Evolutionary conservation across 2,888 invertebrate genomes (phyloP).

Genomic region (Hemicrepidius hirtus): DNA sequence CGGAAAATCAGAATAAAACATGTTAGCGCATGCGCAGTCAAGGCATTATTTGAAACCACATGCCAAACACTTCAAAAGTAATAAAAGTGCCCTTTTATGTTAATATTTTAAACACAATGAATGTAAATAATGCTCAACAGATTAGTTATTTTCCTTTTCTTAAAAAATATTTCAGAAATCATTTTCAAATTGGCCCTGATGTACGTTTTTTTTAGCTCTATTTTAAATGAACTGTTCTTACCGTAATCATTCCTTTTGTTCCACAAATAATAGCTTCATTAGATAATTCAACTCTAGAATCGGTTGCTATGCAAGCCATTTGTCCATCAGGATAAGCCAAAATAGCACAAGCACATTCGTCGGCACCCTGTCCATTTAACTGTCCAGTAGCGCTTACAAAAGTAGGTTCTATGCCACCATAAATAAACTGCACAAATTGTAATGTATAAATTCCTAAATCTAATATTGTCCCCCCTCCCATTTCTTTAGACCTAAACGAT

Average conservation of each 20-base stretch:
- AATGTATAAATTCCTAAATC: constrained; percentile 86
- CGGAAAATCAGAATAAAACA: no score
- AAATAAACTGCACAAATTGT: constrained; percentile 83
- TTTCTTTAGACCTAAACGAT: constrained; percentile 64
- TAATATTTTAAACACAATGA: no score
- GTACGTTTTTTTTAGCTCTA: no score
- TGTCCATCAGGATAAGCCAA: constrained; percentile 79
- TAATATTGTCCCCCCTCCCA: constrained; percentile 87
- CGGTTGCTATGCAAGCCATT: constrained; percentile 78
- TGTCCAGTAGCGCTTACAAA: constrained; percentile 81
- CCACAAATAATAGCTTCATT: constrained; percentile 81
- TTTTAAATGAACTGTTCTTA: constrained; percentile 61
- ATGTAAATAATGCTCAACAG: no score
- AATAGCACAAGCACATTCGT: constrained; percentile 79
- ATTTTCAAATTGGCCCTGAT: no score
- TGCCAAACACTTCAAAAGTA: no score
- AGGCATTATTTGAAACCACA: no score
- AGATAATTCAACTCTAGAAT: constrained; percentile 75
- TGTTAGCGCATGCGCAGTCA: no score
- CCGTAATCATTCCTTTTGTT: constrained; percentile 79
- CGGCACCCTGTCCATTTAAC: constrained; percentile 82
- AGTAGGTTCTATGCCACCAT: constrained; percentile 79
- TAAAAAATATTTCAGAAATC: no score
- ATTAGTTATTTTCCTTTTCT: no score
- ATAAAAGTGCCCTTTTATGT: no score